These are phyloP conservation scores for Mystacornis crossleyi DNA, from an alignment of 2,113 vertebrate species.

Conservation along the genomic window DNA sequence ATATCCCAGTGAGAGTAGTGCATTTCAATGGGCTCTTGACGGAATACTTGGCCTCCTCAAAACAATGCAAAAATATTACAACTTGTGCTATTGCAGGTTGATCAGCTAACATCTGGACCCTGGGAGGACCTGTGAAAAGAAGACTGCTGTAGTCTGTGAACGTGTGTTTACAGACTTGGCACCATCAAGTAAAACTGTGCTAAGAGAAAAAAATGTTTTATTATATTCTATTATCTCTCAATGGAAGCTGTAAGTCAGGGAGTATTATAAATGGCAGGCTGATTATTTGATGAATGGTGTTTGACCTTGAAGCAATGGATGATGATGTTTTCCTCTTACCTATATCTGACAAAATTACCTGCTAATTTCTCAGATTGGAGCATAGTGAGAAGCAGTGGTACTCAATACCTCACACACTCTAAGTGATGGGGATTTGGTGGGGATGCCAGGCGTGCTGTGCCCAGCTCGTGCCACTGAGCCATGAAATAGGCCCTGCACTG, in stretches of 20 bases:
- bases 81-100: neutral
- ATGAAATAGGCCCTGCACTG: neutral
- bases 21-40: neutral
- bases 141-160: neutral
- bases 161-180: neutral
- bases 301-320: neutral
- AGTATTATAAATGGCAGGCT: neutral
- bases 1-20: neutral
- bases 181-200: neutral
- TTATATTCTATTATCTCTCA: neutral
- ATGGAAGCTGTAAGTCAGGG: neutral
- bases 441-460: fast-evolving
- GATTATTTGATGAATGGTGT: neutral
- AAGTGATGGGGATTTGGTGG: neutral
- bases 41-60: neutral
- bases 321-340: neutral
- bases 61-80: neutral
- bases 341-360: neutral
- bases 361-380: neutral
- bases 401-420: neutral
- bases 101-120: neutral
- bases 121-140: neutral
- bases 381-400: fast-evolving
- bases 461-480: fast-evolving
- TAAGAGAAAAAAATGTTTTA: neutral